Percentiles rank a stretch among this genome's conserved stretches.
These are phyloP conservation scores for Sylvietta virens DNA, from an alignment of 2,113 vertebrate genomes.

Conservation along the genomic window DNA sequence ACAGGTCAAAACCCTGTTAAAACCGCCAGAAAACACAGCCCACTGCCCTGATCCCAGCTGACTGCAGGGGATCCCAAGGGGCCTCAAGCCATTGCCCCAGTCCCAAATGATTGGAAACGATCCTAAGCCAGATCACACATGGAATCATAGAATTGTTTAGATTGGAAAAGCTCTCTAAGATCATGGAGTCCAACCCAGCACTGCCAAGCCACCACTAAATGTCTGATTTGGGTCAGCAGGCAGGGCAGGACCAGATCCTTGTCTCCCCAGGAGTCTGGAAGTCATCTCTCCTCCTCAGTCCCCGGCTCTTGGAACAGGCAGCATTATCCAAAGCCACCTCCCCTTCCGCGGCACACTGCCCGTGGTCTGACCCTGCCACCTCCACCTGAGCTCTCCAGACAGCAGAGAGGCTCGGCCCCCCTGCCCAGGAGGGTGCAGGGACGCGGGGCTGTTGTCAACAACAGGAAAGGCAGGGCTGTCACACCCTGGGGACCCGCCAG, in stretches of 20 bases:
- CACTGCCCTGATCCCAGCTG: rapidly evolving
- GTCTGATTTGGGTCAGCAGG: not conserved
- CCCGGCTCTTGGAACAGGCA: not conserved
- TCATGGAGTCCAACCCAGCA: not conserved
- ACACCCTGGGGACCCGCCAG: not conserved
- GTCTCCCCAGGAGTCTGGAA: not conserved
- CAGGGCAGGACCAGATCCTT: not conserved
- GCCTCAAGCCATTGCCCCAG: rapidly evolving
- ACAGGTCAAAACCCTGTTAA: rapidly evolving
- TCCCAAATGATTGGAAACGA: rapidly evolving
- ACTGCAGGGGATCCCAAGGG: not conserved
- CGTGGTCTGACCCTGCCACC: rapidly evolving
- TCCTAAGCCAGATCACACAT: not conserved
- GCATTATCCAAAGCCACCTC: not conserved
- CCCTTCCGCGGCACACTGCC: rapidly evolving
- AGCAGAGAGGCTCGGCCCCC: not conserved
- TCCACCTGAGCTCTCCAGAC: rapidly evolving
- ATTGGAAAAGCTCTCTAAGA: not conserved
- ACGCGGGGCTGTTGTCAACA: not conserved
- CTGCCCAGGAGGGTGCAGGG: not conserved
- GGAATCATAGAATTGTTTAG: not conserved
- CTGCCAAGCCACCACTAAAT: not conserved
- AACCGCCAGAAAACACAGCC: rapidly evolving
- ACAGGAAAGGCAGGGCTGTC: not conserved
- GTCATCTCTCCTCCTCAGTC: not conserved